Evolutionary conservation across 2,113 vertebrate species (phyloP).

Genomic region (Grallaria varia): DNA sequence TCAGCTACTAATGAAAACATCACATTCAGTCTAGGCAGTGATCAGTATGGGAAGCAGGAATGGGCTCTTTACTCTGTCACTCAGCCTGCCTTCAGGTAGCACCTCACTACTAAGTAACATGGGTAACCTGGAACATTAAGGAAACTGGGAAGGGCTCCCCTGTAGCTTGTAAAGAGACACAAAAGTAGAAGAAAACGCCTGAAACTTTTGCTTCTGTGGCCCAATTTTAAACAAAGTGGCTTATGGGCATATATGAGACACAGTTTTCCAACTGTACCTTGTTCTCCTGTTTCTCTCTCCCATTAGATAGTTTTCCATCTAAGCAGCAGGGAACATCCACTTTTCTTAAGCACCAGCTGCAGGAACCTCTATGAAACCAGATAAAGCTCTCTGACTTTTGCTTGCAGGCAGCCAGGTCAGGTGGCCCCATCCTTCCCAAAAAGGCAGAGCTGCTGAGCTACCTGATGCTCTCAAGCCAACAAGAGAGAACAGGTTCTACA

Average conservation of each 20-base stretch:
- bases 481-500: neutral
- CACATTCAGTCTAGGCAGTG: neutral
- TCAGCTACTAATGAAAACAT: conserved; percentile 42
- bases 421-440: neutral
- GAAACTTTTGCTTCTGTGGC: neutral
- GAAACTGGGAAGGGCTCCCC: neutral
- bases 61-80: neutral
- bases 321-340: neutral
- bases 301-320: neutral
- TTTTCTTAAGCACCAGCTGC: neutral
- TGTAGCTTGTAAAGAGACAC: neutral
- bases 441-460: neutral
- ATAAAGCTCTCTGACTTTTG: neutral
- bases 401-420: neutral
- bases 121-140: neutral
- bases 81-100: neutral
- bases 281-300: neutral
- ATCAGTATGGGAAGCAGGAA: neutral
- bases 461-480: neutral
- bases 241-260: neutral
- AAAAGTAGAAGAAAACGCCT: neutral
- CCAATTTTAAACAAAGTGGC: neutral
- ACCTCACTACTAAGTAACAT: neutral
- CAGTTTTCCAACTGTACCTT: neutral
- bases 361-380: neutral